These are phyloP conservation scores for Dyspetes luteomarginatus DNA, from an alignment of 2,888 invertebrate species.

Conservation along the genomic window DNA sequence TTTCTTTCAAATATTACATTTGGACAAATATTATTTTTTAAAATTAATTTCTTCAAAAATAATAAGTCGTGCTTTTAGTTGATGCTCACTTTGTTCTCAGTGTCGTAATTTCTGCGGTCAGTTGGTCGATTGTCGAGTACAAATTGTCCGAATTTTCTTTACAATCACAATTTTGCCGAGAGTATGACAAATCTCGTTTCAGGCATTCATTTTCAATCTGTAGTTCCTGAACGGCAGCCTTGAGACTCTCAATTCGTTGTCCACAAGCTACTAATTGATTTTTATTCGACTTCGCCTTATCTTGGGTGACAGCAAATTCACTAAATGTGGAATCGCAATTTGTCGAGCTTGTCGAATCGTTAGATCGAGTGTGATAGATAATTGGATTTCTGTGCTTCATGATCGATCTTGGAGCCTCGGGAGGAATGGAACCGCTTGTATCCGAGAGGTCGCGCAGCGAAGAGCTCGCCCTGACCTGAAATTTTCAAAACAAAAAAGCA, in stretches of 20 bases:
- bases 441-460: conserved; percentile 73
- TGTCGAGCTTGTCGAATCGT: conserved; percentile 57
- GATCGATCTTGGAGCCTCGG: conserved; percentile 49
- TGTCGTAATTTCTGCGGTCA: conserved; percentile 53
- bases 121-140: conserved; percentile 42
- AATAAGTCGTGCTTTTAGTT: not conserved
- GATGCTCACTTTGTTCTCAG: conserved; percentile 56
- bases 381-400: conserved; percentile 52
- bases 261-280: conserved; percentile 56
- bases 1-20: not conserved
- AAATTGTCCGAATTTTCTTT: conserved; percentile 45
- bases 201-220: conserved; percentile 70
- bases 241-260: conserved; percentile 66
- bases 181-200: conserved; percentile 62
- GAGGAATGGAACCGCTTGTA: conserved; percentile 43
- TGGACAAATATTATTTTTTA: not conserved
- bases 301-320: conserved; percentile 32
- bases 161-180: conserved; percentile 45
- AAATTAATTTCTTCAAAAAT: not conserved
- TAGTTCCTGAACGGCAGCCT: conserved; percentile 67
- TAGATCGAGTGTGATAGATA: conserved; percentile 44
- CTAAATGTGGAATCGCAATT: conserved; percentile 46
- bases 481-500: conserved; percentile 12
- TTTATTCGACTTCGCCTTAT: conserved; percentile 46
- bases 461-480: conserved; percentile 70